Conservation (phyloP, 92 coral and sea anemone species). For the Galaxea fascicularis region DNA sequence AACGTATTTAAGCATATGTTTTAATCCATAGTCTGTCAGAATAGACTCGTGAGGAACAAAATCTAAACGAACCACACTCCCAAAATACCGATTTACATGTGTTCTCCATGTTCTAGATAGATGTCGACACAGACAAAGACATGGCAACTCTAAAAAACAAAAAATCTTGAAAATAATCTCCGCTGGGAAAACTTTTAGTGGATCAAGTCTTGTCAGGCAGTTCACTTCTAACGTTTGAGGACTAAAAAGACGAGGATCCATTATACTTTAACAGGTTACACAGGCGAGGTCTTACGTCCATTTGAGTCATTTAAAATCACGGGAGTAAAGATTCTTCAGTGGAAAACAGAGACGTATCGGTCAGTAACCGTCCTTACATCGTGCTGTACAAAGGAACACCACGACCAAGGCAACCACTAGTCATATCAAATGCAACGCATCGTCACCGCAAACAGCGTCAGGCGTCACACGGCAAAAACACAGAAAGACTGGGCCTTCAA, state of each 20-base stretch:
- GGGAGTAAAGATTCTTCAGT: no score
- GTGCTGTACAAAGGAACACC: no score
- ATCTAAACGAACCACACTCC: conserved; percentile 51
- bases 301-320: no score
- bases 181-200: conserved; percentile 19
- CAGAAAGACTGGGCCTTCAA: no score
- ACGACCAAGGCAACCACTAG: no score
- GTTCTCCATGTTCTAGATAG: conserved; percentile 78
- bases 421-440: no score
- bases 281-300: no score
- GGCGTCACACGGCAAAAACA: no score
- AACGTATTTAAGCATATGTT: conserved; percentile 50
- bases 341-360: no score
- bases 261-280: not conserved
- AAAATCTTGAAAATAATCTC: conserved; percentile 77
- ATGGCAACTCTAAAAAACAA: conserved; percentile 52
- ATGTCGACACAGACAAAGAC: conserved; percentile 70
- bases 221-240: not conserved
- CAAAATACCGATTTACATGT: conserved; percentile 50
- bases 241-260: not conserved
- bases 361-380: no score
- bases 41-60: conserved; percentile 76
- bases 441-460: no score
- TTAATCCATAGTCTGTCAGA: conserved; percentile 72
- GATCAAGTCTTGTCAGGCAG: not conserved